Evolutionary conservation across 2,113 vertebrate species (phyloP), one percentile per base, ranked within the genome.

Genomic region (Toxostoma redivivum): DNA sequence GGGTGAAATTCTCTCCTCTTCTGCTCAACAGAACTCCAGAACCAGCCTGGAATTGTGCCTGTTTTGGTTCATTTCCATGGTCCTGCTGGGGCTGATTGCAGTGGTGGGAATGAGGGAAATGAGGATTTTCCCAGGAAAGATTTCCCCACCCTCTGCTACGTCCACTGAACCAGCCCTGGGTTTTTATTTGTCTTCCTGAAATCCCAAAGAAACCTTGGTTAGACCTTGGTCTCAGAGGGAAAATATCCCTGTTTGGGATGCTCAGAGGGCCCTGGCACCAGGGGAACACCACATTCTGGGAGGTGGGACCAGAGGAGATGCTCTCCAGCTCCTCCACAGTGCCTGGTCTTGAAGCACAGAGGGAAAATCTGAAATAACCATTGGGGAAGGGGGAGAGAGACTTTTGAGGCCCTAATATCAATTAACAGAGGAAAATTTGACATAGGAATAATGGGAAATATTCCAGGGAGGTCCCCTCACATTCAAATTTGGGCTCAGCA

Each of bases 331-430:
- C 44, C 42, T 12, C 53, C 45, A 10, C n/a, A 51, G 10, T 5
- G 4, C 4, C 17, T 18, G 44, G 16, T 12, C 33, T 76, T 37
- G 31, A 48, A 64, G 53, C 5, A 42, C 50, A 56, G 3, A 69
- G 15, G 28, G 31, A 81, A 79, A 83, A 76, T 31, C 40, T 12
- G 40, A 64, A 56, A 24, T 13, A n/a, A 78, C 5, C 11, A 5
- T 15, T 19, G 12, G 31, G 5, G 4, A 3, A 2, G 1, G 8
- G 6, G 3, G 1, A 9, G 19, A 17, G 33, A 19, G 7, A 0
- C 14, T 38, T 54, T 57, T 4, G 12, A n/a, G 6, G 3, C 10
- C 12, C 27, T 30, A 20, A 82, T 10, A 48, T 48, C 31, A 72
- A 48, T 48, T 15, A 76, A 30, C 14, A 69, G 79, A 48, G 22